Evolutionary conservation across 2,113 vertebrate genomes (phyloP), one percentile per base, ranked within the genome.

Genomic region (Polypterus senegalus): DNA sequence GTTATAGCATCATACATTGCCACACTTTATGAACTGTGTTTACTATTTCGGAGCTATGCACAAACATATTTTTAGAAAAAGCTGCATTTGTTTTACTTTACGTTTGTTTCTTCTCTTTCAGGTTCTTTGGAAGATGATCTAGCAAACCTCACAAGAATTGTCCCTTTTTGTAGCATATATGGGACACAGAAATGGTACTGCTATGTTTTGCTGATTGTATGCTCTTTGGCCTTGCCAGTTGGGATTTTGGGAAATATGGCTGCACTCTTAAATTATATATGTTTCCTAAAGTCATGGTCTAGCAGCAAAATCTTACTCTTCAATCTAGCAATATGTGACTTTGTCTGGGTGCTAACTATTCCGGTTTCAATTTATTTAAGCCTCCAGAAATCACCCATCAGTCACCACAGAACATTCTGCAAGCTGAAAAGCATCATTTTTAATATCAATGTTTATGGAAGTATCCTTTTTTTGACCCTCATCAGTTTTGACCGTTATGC

Each of bases 401-500:
- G 61, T 27, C 74, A 70, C 64, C 71, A 62, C 7, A 63, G 74
- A 52, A 62, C 57, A 0, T 86, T 87, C 69, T 80, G 83, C 73
- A 74, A 81, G 46, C 71, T 85, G 48, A 80, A 79, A 72, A 77
- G 60, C 65, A 53, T 84, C 45, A 79, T 84, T 65, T 89, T 92
- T 63, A 83, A 78, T 63, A 63, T 88, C 67, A 88, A 82, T 65
- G 72, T 86, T 48, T 88, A 87, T 0, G 83, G 86, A 60, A 89
- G 83, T 53, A 79, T 90, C 61, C 74, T 83, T 61, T 91, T 91
- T 69, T 76, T 92, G 63, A 81, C 81, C 3, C 74, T 90, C 4
- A 81, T 86, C 71, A 88, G 83, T 60, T 88, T 88, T 43, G 85
- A 89, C 66, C 81, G 86, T 48, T 89, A 83, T 0, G 10, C 82